Conservation (phyloP, 2,113 vertebrate genomes). For the Tylochromis polylepis region DNA sequence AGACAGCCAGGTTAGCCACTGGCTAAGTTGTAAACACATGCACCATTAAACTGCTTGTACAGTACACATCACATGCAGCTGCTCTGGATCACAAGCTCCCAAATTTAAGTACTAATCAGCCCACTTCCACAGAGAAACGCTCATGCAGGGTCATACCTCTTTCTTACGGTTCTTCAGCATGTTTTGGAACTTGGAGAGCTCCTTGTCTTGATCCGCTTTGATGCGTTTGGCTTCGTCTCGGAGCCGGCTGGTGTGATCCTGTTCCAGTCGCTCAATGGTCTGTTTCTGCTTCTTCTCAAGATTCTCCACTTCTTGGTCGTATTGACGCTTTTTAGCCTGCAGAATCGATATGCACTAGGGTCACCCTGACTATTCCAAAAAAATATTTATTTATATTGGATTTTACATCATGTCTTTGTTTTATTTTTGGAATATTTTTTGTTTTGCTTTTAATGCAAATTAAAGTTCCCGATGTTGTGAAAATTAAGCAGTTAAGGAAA, state of each 20-base stretch:
- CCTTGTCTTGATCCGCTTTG: conserved; percentile 96
- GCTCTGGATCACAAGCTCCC: not conserved
- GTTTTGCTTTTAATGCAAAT: not conserved
- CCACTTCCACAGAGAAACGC: not conserved
- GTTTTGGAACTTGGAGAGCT: conserved; percentile 95
- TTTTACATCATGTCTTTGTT: not conserved
- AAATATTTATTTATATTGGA: not conserved
- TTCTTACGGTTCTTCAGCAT: conserved; percentile 95
- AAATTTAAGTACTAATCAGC: not conserved
- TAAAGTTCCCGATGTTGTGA: not conserved
- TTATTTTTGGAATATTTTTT: not conserved
- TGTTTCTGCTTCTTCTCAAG: conserved; percentile 98
- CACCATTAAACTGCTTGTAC: not conserved
- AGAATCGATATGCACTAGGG: not conserved
- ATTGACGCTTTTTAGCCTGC: conserved; percentile 91
- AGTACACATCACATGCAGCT: conserved; percentile 1
- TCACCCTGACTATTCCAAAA: not conserved
- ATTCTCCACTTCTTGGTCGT: conserved; percentile 95
- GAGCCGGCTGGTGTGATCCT: conserved; percentile 93
- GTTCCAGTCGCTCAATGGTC: conserved; percentile 94
- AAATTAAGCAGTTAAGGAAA: not conserved
- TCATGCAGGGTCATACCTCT: conserved; percentile 79
- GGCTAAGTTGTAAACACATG: conserved; percentile 3
- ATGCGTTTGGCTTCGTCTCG: conserved; percentile 95
- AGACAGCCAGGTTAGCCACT: not conserved